These are phyloP conservation scores for Griposia aprilina DNA, from an alignment of 2,888 invertebrate species.

Conservation along the genomic window DNA sequence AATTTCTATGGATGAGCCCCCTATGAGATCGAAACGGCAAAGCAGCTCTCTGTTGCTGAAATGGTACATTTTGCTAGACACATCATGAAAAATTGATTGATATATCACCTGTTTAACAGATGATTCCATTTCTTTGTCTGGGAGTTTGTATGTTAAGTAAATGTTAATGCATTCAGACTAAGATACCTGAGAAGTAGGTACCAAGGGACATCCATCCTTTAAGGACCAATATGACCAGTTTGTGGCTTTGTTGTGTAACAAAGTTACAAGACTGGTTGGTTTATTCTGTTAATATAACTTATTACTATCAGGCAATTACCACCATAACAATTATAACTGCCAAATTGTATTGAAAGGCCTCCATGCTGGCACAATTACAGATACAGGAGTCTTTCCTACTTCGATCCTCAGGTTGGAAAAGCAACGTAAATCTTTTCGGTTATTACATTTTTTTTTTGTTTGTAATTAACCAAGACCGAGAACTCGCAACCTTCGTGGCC, in stretches of 20 bases:
- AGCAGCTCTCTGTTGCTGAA: background rate
- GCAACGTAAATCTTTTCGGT: background rate
- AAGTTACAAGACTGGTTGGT: too few relatives aligned
- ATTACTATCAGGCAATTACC: background rate
- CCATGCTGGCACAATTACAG: background rate
- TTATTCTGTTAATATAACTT: too few relatives aligned
- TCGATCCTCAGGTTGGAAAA: background rate
- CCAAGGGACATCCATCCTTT: too few relatives aligned
- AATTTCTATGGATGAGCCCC: too few relatives aligned
- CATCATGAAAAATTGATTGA: background rate
- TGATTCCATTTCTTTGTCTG: too few relatives aligned
- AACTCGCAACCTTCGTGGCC: slow-evolving; percentile 15
- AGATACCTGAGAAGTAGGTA: too few relatives aligned
- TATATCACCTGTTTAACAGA: background rate
- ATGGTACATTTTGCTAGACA: background rate
- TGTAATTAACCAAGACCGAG: background rate
- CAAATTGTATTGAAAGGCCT: background rate
- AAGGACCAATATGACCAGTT: too few relatives aligned
- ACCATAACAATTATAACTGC: background rate
- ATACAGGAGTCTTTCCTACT: background rate
- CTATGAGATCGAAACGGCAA: background rate
- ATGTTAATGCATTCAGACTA: too few relatives aligned
- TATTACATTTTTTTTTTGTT: background rate
- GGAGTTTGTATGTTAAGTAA: too few relatives aligned
- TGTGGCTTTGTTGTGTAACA: too few relatives aligned